Base-by-base conservation (phyloP, 1,140 invertebrate species). In the Pseudomyrmex gracilis region DNA sequence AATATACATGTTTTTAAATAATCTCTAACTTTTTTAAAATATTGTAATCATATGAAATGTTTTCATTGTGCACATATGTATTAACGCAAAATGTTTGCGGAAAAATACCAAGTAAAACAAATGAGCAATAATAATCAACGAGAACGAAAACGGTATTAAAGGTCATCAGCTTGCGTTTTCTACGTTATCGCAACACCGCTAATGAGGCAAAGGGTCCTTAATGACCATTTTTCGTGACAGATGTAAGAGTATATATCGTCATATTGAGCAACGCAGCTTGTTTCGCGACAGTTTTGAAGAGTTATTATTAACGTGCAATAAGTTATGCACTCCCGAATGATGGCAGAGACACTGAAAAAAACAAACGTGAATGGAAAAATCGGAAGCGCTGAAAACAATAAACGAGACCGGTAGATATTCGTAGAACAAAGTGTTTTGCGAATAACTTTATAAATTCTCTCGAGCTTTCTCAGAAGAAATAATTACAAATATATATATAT, bases 401-500 rank as follows among this genome's bases (percentile, higher is more conserved):
- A 70, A 68, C 55, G 12, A 64, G 60, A 82, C 51, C 55, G 53
- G 77, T 82, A 89, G 87, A 89, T 89, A 87, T 73, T 64, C 73
- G 61, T 66, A 89, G 82, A 71, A 58, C 71, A 76, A 88, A 82
- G 88, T 83, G 85, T 70, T 68, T 47, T 63, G 77, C n/a, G n/a
- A 58, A 47, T 58, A 51, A 55, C 73, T 64, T 84, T 61, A 78
- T 47, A 73, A 87, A 84, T 78, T 57, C 61, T 77, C 71, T 60
- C 63, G 64, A 82, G 77, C 82, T 73, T 43, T 34, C 68, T 17
- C 87, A 71, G 20, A 80, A 34, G 61, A 71, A 64, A 85, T 90
- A 90, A 91, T 90, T 90, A 84, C 74, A 85, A 84, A 89, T 77
- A 51, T 34, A 51, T 10, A n/a, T n/a, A n/a, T n/a, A n/a, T n/a